Evolutionary conservation across 2,113 vertebrate species (phyloP), one percentile per base, ranked within the genome.

Genomic region (Delphinus delphis): DNA sequence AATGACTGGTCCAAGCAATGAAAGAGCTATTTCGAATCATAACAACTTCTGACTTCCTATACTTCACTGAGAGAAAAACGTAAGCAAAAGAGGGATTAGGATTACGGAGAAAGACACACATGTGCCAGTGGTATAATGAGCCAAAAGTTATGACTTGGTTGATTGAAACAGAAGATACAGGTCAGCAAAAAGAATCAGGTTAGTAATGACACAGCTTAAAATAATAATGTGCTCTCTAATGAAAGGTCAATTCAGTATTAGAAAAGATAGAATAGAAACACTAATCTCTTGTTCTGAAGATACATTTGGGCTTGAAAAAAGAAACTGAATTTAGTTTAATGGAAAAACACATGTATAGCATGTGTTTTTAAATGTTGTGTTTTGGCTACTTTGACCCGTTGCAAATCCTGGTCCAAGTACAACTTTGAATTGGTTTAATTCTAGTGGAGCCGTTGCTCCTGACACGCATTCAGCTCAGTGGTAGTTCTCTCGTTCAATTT

Each of bases 391-490:
- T 71, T 83, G 83, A 88, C 55, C 28, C 21, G 1, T n/a, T 47
- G 74, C 62, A 65, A 60, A 70, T 67, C 13, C 47, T 67, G 33
- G 23, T 76, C 63, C 94, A 90, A 96, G 74, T 4, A 73, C 68
- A 93, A 79, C 67, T 86, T 31, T 50, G 60, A 85, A 50, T 88
- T 65, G 60, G 13, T 71, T 80, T 93, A 87, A 90, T 92, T 80
- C 68, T 76, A 44, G 60, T 38, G 70, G 50, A 74, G n/a, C 26
- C 26, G 0, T 73, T 60, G 33, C 12, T 96, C 20, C 81, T 92
- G 36, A 83, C 41, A 80, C 31, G 83, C 70, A 5, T 86, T 96
- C 67, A 85, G 25, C 41, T 79, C 36, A 70, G 86, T 53, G 62
- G 53, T 58, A 60, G 25, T 82, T 73, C 28, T 83, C 68, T 87